Percentiles rank a stretch among this genome's conserved stretches.
phyloP scores from a whole-genome alignment of 1,140 invertebrate genomes.

The Coelopa frigida region DNA sequence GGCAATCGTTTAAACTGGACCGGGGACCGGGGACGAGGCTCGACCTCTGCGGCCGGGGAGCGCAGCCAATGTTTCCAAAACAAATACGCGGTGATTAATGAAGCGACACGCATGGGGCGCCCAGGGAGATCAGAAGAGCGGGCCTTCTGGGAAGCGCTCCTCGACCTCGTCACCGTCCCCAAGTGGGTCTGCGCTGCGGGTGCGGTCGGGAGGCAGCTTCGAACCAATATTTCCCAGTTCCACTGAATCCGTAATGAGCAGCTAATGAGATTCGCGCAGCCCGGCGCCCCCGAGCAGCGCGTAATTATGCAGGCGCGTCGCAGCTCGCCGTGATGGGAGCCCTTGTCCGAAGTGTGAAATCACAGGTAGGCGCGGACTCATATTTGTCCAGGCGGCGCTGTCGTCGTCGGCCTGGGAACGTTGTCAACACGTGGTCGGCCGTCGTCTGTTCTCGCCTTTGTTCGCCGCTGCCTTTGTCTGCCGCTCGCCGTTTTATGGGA shows the following conservation, averaged over 20 bases:
- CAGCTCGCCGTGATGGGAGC: not conserved
- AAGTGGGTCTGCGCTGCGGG: no score
- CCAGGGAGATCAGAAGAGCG: no score
- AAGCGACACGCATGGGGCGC: no score
- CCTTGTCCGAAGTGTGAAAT: conserved; percentile 24
- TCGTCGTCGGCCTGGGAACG: not conserved
- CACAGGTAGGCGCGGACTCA: conserved; percentile 19
- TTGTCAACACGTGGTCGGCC: not conserved
- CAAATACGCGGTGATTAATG: conserved; percentile 7
- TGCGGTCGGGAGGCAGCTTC: not conserved
- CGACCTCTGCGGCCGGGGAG: not conserved
- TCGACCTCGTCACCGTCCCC: no score
- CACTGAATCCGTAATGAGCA: not conserved
- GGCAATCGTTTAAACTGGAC: conserved; percentile 17
- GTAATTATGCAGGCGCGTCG: not conserved
- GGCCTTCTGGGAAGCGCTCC: no score
- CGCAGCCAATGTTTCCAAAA: conserved; percentile 2
- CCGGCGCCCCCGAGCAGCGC: no score
- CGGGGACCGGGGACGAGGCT: not conserved
- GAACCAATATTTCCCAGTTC: not conserved
- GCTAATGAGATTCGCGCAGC: not conserved
- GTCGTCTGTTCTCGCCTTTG: no score
- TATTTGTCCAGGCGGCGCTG: not conserved
- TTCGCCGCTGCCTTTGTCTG: no score
- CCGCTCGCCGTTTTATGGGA: no score